Evolutionary conservation across 2,888 invertebrate genomes (phyloP), one percentile per base, ranked within the genome.

Genomic region (Drosophila silvestris): DNA sequence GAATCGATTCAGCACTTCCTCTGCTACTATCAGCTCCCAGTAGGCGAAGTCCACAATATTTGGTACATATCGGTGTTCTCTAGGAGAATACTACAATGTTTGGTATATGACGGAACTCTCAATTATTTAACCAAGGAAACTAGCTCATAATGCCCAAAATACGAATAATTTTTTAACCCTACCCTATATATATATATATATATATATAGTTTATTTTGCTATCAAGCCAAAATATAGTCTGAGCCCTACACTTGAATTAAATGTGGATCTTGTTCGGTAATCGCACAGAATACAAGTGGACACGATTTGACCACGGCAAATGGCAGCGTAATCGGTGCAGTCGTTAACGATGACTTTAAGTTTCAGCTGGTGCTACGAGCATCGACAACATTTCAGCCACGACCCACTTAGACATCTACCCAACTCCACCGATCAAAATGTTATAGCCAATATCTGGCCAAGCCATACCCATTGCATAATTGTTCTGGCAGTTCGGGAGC

Each of bases 221-320:
- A 26, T 26, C 26, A 26, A 26, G 26, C 26, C 1, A 26, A 26
- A 26, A 26, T 26, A 26, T 26, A 26, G 26, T 26, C 26, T 26
- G 26, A 26, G 26, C 26, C 26, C 26, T 26, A 26, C 26, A 26
- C 26, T 26, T 82, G 35, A 91, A 56, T 92, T 92, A 92, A 54
- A 78, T 88, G 58, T 86, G 85, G 59, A 92, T 92, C 82, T 91
- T 90, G 53, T 74, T 75, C 92, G 87, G 77, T 92, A 92, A 32
- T 90, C 92, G 56, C 90, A 87, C 51, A 92, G 64, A 10, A 62
- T 90, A 59, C 91, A 91, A 30, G 74, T 84, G 22, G 85, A 79
- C 0, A 74, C 16, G 44, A 92, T 78, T 60, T 91, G 88, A 6
- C 87, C 89, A 51, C 85, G 82, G 16, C 77, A 70, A 10, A 92